A percentile compares a stretch with the other conserved stretches of the same genome.
Evolutionary conservation across 2,113 vertebrate species (phyloP).

Genomic region (Helogale parvula): DNA sequence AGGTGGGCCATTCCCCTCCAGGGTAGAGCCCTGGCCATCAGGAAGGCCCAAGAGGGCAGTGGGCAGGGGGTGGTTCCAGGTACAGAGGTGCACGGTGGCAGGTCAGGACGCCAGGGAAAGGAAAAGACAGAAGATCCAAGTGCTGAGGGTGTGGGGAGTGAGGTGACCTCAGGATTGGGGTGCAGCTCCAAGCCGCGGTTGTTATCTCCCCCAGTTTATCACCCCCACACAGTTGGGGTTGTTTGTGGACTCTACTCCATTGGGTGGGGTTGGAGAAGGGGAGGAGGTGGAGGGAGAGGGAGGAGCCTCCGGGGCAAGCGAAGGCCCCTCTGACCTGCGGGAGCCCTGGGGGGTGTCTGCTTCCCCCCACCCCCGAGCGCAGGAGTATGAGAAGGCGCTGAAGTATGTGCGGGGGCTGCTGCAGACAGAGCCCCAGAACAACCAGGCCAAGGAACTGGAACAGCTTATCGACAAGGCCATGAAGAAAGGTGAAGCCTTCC

Average conservation of each 20-base stretch:
- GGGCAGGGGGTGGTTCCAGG: not conserved
- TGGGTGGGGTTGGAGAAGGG: slow-evolving; percentile 29
- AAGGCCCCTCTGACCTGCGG: not conserved
- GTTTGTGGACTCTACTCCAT: slow-evolving; percentile 76
- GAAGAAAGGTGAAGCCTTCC: slow-evolving; percentile 89
- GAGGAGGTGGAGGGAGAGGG: not conserved
- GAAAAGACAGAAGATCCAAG: not conserved
- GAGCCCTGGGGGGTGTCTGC: not conserved
- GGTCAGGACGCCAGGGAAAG: not conserved
- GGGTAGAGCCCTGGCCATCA: not conserved
- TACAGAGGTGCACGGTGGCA: not conserved
- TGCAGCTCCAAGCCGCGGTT: slow-evolving; percentile 40
- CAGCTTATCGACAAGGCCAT: slow-evolving; percentile 92
- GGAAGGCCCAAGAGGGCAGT: not conserved
- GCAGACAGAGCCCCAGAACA: slow-evolving; percentile 92
- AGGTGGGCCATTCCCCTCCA: not conserved
- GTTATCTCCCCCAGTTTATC: slow-evolving; percentile 78
- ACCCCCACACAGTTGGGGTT: slow-evolving; percentile 54
- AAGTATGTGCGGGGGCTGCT: slow-evolving; percentile 92
- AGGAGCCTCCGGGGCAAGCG: not conserved
- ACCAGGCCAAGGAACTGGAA: slow-evolving; percentile 92
- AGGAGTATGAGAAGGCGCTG: slow-evolving; percentile 94
- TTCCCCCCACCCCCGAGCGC: not conserved
- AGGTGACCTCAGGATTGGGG: slow-evolving; percentile 59
- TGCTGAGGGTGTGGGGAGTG: slow-evolving; percentile 55